Base-by-base conservation (phyloP, 2,113 vertebrate species). In the Okapia johnstoni region DNA sequence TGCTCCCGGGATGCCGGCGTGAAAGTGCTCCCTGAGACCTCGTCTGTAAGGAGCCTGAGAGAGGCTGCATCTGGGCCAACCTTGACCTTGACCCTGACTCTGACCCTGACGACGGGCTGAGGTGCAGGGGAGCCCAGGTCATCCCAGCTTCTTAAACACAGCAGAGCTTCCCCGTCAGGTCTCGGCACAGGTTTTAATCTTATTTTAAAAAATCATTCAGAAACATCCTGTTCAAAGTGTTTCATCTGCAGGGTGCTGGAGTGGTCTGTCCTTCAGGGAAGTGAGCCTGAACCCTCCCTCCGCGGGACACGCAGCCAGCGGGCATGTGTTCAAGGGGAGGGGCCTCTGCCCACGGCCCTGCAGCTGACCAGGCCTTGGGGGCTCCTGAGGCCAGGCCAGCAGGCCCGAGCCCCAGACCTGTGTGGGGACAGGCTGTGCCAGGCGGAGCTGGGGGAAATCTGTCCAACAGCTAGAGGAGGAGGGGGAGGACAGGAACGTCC, bases 1-100 rank as follows among this genome's bases (percentile, higher is more conserved):
- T 13, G 1, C 14, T 6, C 26, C 26, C 8, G n/a, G 52, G 23
- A n/a, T 0, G 1, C 5, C 33, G 30, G 9, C 8, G 17, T n/a
- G 93, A 16, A 63, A 28, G 23, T 6, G 1, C 4, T 14, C 26
- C 36, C 26, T 0, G 1, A 13, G 36, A 40, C 30, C 5, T 13
- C 8, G 21, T 23, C 16, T 88, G 36, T 6, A 23, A 3, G 66
- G 30, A 2, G 57, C 13, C 57, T 46, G 26, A 16, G 46, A 13
- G 66, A 4, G 7, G 63, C 50, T 23, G 11, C 0, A 0, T 19
- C 16, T 14, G 33, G 50, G 50, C 36, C 50, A 21, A 23, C 30
- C n/a, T 70, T 23, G 50, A 54, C 66, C 66, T 40, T 40, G 66
- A 73, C 77, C 77, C n/a, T 80, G 77, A 80, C 79, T 30, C 33